These are phyloP conservation scores for Acleris emargana DNA, from an alignment of 2,888 invertebrate genomes.

Conservation along the genomic window DNA sequence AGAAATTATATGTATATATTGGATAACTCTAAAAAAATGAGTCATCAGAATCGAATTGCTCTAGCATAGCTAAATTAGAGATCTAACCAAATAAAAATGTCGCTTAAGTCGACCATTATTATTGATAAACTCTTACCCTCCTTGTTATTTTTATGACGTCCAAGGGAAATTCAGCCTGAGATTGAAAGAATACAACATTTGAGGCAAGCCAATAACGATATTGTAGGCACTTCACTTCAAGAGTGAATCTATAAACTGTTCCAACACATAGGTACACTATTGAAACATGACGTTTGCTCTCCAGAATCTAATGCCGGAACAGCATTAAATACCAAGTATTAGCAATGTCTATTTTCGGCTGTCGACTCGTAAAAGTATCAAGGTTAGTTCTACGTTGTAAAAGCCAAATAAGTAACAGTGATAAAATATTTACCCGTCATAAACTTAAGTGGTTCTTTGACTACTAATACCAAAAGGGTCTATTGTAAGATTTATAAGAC, in stretches of 20 bases:
- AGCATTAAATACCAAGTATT: constrained; percentile 20
- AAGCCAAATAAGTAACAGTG: constrained; percentile 21
- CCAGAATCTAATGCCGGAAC: constrained; percentile 22
- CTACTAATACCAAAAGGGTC: constrained; percentile 15
- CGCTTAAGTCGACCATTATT: too few relatives aligned
- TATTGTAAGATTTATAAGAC: not conserved
- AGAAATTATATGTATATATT: too few relatives aligned
- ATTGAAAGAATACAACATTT: not conserved
- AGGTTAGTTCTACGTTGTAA: constrained; percentile 15
- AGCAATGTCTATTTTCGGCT: constrained; percentile 29
- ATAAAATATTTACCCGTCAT: constrained; percentile 14
- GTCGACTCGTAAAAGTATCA: constrained; percentile 21
- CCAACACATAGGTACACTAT: not conserved
- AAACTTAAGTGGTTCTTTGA: constrained; percentile 14
- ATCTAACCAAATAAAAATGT: too few relatives aligned
- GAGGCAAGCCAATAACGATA: constrained; percentile 6
- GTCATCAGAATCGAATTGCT: too few relatives aligned
- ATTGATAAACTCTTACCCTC: too few relatives aligned
- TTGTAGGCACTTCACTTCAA: constrained; percentile 1
- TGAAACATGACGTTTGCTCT: constrained; percentile 15
- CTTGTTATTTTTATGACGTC: not conserved
- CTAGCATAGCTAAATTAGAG: too few relatives aligned
- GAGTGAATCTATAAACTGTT: too few relatives aligned
- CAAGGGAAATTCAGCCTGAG: not conserved
- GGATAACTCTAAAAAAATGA: too few relatives aligned